These are phyloP conservation scores for Dendrocopos noguchii DNA, from an alignment of 2,113 vertebrate species.

Conservation along the genomic window DNA sequence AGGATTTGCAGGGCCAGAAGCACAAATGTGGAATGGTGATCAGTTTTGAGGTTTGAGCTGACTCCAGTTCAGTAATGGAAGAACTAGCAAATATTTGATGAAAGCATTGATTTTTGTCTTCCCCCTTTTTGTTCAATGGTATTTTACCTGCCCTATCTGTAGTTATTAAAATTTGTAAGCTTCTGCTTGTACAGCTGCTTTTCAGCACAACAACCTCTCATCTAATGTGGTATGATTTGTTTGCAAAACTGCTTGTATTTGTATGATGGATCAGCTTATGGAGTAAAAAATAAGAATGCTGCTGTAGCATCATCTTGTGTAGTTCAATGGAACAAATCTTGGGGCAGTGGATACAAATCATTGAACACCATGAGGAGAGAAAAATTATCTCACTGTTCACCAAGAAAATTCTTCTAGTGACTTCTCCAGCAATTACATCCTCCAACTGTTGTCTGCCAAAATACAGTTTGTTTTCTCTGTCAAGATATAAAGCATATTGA, in stretches of 20 bases:
- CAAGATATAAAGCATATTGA: background rate
- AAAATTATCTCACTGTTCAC: background rate
- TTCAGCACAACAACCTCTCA: background rate
- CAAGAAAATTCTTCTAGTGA: background rate
- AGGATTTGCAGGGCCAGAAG: background rate
- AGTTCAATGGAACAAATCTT: background rate
- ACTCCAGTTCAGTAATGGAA: background rate
- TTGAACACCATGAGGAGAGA: background rate
- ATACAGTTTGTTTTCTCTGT: background rate
- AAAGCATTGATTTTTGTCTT: background rate
- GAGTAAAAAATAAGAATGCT: background rate
- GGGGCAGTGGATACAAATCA: background rate
- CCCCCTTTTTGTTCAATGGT: background rate
- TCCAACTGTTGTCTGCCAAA: background rate
- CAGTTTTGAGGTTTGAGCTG: background rate
- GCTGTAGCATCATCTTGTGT: background rate
- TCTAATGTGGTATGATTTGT: background rate
- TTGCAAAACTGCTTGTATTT: background rate
- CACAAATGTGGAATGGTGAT: background rate
- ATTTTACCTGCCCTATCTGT: background rate
- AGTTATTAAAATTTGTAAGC: background rate
- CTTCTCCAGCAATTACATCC: background rate
- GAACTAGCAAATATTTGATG: background rate
- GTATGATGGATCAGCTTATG: background rate
- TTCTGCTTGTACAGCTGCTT: background rate